Evolutionary conservation across 2,113 vertebrate species (phyloP).

Genomic region (Scopus umbretta): DNA sequence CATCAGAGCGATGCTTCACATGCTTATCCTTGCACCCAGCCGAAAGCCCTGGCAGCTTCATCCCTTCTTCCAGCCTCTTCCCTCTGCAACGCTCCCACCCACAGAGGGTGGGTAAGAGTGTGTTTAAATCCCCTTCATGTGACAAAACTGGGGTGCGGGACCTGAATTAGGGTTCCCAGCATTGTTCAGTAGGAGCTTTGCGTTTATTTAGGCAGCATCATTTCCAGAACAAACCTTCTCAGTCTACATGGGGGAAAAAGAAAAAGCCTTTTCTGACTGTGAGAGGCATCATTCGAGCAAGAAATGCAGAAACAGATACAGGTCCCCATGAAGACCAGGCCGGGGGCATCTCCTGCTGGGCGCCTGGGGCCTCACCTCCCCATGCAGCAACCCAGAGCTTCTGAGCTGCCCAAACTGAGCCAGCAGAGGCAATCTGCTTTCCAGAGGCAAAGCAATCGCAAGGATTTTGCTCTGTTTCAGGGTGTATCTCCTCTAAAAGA

Average conservation of each 20-base stretch:
- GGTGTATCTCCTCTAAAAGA: not conserved
- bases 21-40: not conserved
- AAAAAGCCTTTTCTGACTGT: not conserved
- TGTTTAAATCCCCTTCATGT: not conserved
- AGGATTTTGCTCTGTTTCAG: not conserved
- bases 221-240: not conserved
- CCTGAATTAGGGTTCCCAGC: not conserved
- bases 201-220: not conserved
- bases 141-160: not conserved
- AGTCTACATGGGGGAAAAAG: accelerated
- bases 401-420: not conserved
- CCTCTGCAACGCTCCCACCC: accelerated
- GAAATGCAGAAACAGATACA: not conserved
- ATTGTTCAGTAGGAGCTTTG: accelerated
- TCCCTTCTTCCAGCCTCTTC: not conserved
- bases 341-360: not conserved
- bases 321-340: not conserved
- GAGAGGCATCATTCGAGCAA: not conserved
- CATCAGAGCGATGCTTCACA: not conserved
- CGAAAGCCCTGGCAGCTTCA: not conserved
- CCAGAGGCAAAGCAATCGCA: not conserved
- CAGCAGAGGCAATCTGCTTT: not conserved
- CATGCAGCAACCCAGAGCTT: not conserved
- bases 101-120: accelerated
- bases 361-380: too few species aligned